Conservation (phyloP, 1,140 invertebrate genomes). For the Mycetomoellerius zeteki region DNA sequence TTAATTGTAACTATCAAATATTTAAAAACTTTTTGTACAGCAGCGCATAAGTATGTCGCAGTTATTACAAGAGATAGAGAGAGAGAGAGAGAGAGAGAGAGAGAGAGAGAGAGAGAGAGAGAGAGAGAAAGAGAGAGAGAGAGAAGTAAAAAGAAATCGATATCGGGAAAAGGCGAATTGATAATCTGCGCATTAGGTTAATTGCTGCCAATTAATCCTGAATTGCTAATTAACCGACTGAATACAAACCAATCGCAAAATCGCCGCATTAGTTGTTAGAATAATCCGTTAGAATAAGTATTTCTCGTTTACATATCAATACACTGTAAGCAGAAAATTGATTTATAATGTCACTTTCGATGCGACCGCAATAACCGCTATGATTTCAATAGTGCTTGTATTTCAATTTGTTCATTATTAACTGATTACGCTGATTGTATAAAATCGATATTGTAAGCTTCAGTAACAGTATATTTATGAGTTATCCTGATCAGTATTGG, state of each 20-base stretch:
- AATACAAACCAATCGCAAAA: constrained; percentile 33
- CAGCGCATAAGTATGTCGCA: neutral
- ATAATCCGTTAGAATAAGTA: constrained; percentile 13
- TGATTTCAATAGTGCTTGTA: constrained; percentile 58
- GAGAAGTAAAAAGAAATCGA: neutral
- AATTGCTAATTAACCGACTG: constrained; percentile 31
- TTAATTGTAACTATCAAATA: neutral
- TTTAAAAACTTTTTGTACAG: neutral
- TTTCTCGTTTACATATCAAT: constrained; percentile 38
- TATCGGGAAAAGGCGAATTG: neutral
- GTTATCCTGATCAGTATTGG: constrained; percentile 23
- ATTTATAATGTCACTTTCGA: constrained; percentile 60
- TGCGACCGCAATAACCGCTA: constrained; percentile 37
- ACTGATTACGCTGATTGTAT: constrained; percentile 56
- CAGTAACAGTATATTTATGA: constrained; percentile 49
- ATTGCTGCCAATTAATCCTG: neutral
- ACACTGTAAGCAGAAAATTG: constrained; percentile 46
- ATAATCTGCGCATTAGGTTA: neutral
- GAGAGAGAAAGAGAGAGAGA: no score
- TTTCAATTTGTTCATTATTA: constrained; percentile 62
- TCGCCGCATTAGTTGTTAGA: constrained; percentile 15
- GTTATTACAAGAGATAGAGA: no score
- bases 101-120: neutral
- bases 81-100: no score
- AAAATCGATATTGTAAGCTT: constrained; percentile 45